Evolutionary conservation across 35 echinoderm and acorn worm genomes (phyloP).

Genomic region (Lytechinus variegatus): DNA sequence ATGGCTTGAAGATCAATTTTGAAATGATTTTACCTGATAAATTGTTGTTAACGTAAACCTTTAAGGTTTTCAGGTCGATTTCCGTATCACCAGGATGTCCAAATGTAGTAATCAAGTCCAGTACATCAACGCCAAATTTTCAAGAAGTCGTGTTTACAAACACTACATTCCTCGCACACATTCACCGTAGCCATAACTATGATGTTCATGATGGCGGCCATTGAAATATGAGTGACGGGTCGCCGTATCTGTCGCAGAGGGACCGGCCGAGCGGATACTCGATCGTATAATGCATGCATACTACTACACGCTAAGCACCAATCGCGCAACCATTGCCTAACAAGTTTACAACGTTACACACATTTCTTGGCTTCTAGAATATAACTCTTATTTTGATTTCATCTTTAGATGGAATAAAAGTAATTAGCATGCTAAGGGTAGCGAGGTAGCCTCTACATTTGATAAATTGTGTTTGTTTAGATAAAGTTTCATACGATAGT

Average conservation of each 20-base stretch:
- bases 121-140: constrained; percentile 30
- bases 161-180: constrained; percentile 4
- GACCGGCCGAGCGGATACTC: background rate
- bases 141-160: constrained; percentile 23
- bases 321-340: too few species aligned
- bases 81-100: background rate
- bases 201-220: constrained; percentile 50
- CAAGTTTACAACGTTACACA: too few species aligned
- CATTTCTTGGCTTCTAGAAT: too few species aligned
- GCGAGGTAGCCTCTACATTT: too few species aligned
- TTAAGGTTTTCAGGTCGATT: constrained; percentile 4
- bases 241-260: constrained; percentile 52
- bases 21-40: background rate
- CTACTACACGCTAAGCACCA: too few species aligned
- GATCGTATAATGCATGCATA: too few species aligned
- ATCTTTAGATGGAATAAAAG: too few species aligned
- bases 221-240: constrained; percentile 54
- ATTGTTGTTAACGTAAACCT: background rate
- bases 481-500: too few species aligned
- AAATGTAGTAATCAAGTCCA: background rate
- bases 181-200: constrained; percentile 29
- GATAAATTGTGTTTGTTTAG: too few species aligned
- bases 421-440: too few species aligned
- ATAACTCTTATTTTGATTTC: too few species aligned
- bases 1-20: background rate